These are phyloP conservation scores for Temnothorax rugatulus DNA, from an alignment of 2,888 invertebrate species.

Conservation along the genomic window DNA sequence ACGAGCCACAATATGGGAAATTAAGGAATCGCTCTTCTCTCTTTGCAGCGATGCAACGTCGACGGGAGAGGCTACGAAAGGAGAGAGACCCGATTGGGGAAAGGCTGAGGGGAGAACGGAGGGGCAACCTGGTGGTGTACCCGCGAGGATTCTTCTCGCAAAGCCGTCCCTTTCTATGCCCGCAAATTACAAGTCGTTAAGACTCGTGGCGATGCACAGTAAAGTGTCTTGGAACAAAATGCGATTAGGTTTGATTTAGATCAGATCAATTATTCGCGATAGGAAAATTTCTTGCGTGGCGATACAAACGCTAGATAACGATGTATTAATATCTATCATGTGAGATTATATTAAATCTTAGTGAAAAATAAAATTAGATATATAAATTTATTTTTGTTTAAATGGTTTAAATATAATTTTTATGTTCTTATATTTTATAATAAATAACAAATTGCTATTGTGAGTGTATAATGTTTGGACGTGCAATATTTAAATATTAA, in stretches of 20 bases:
- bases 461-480: neutral
- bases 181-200: slow-evolving; percentile 70
- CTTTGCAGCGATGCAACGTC: slow-evolving; percentile 53
- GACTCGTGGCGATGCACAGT: slow-evolving; percentile 14
- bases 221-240: neutral
- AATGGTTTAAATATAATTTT: neutral
- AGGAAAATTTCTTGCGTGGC: neutral
- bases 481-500: neutral
- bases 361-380: neutral
- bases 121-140: neutral
- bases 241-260: slow-evolving; percentile 10
- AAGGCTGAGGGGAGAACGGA: neutral
- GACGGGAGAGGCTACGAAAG: slow-evolving; percentile 49
- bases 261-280: neutral
- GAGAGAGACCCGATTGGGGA: slow-evolving; percentile 22
- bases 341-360: neutral
- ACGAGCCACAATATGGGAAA: slow-evolving; percentile 81
- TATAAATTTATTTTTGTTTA: neutral
- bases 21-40: slow-evolving; percentile 80
- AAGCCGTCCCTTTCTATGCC: slow-evolving; percentile 53
- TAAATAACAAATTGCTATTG: neutral
- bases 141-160: slow-evolving; percentile 39
- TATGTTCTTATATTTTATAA: neutral
- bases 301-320: neutral
- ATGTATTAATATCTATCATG: slow-evolving; percentile 5